phyloP scores from a whole-genome alignment of 1,140 invertebrate species.

The Ceratina japonica region DNA sequence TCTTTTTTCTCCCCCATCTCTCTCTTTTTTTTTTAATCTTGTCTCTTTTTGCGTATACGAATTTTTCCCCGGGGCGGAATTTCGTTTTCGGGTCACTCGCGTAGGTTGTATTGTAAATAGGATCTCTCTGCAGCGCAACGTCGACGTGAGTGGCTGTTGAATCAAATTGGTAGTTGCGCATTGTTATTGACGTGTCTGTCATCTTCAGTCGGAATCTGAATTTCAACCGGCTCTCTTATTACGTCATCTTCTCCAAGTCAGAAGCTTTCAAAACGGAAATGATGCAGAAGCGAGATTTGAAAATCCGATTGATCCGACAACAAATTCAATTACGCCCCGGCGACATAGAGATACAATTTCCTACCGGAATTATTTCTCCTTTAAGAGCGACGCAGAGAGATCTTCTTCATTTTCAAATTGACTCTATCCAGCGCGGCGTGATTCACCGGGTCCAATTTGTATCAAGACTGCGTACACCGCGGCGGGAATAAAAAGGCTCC shows the following conservation, averaged over 20 bases:
- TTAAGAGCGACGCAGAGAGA: no score
- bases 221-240: background rate
- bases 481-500: background rate
- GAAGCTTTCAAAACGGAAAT: background rate
- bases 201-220: background rate
- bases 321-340: background rate
- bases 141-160: background rate
- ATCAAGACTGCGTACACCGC: no score
- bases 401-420: no score
- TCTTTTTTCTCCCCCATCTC: background rate
- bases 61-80: background rate
- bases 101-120: background rate
- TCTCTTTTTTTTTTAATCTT: background rate
- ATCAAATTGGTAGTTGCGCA: constrained; percentile 1
- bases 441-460: no score
- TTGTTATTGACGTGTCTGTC: constrained; percentile 9
- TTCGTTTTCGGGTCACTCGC: background rate
- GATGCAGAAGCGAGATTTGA: background rate
- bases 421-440: no score
- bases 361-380: no score
- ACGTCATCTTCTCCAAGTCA: background rate
- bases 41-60: background rate
- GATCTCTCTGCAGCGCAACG: background rate
- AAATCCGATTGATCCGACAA: background rate
- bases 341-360: no score